Base-by-base conservation (phyloP, 2,888 invertebrate genomes). In the Oscheius sp. region DNA sequence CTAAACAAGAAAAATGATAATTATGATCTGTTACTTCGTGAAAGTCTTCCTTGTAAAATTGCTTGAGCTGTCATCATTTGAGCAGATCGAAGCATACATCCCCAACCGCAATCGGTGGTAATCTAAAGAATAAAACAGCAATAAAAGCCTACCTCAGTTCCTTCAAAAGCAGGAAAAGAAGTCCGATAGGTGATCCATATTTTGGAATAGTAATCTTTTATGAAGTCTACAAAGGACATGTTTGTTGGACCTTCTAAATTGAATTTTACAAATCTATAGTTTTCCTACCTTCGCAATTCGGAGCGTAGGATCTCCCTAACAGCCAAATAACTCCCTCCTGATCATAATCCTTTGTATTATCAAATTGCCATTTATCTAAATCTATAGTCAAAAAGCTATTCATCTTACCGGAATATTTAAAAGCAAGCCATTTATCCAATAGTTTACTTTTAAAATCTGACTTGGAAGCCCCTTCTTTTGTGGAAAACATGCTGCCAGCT, bases 21-120 rank as follows among this genome's bases (percentile, higher is more conserved):
- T n/a, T n/a, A n/a, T n/a, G n/a, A n/a, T n/a, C n/a, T n/a, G 12
- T 51, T 87, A 90, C 91, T 91, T 87, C 94, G 89, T 61, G 93
- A 92, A 63, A 94, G 89, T 86, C 93, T 92, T 86, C 94, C 93
- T 77, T 91, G 90, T 45, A 93, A 89, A 67, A 95, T 88, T 12
- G 92, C 94, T 87, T 94, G 94, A 0, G 93, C 94, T 70, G 94
- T 87, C 87, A 95, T 89, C 94, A 95, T 95, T 88, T 95, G 95
- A 8, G 94, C 94, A 87, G 93, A 92, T 56, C 95, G 90, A 26
- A 92, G 81, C 91, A 91, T 92, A 85, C 95, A 95, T 0, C 95
- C 94, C 95, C 95, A 95, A 2, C 95, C 95, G 87, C 94, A 94
- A 86, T 95, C 95, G 2, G 93, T 92, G 1, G 93, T 94, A 79